These are phyloP conservation scores for Neoascia interrupta DNA, from an alignment of 2,888 invertebrate species.

Conservation along the genomic window DNA sequence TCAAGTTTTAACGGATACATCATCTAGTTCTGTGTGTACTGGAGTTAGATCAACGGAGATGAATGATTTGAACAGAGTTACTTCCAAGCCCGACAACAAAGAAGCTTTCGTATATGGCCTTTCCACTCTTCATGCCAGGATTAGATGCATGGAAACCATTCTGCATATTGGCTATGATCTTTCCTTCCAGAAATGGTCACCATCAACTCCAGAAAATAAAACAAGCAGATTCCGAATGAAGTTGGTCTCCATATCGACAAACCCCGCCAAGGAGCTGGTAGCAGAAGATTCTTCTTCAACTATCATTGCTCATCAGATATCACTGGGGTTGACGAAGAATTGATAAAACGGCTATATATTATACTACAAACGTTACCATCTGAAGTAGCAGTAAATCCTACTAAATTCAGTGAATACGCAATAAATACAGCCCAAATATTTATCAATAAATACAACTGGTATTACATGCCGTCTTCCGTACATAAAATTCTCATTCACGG, in stretches of 20 bases:
- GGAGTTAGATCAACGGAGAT: too few species aligned
- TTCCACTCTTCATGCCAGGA: constrained; percentile 16
- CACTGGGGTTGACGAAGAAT: constrained; percentile 8
- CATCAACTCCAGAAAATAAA: constrained; percentile 2
- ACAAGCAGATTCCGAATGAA: background rate
- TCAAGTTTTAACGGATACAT: background rate
- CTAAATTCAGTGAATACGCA: constrained; percentile 5
- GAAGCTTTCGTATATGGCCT: background rate
- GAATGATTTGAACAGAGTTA: background rate
- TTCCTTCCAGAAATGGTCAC: background rate
- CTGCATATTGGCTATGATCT: constrained; percentile 10
- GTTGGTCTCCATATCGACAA: constrained; percentile 1
- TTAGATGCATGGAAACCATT: constrained; percentile 13
- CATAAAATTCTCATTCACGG: constrained; percentile 29
- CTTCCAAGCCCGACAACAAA: background rate
- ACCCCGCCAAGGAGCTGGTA: background rate
- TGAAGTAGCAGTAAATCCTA: background rate
- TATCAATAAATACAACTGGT: constrained; percentile 10
- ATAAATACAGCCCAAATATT: constrained; percentile 7
- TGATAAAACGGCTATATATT: constrained; percentile 10
- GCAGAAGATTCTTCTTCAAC: too few species aligned
- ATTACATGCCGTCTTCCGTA: constrained; percentile 10
- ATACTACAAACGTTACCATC: constrained; percentile 1
- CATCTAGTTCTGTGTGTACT: background rate
- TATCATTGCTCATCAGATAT: background rate